phyloP scores from a whole-genome alignment of 2,888 invertebrate genomes.

The Harpalus rubripes region DNA sequence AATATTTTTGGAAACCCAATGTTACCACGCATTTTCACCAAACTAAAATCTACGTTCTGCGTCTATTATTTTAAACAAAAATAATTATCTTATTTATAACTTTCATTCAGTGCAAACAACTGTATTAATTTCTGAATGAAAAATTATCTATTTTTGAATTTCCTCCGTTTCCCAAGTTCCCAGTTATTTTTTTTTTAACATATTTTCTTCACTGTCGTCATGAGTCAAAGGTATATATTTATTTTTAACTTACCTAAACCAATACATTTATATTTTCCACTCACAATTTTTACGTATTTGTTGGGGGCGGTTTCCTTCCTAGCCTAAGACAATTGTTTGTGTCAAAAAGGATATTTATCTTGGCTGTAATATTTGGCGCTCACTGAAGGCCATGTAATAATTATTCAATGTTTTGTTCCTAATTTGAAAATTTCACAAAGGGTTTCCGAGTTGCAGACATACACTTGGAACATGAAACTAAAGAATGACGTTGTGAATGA shows the following conservation, averaged over 20 bases:
- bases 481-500: constrained; percentile 20
- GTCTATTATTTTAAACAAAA: too few relatives aligned
- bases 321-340: constrained; percentile 24
- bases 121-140: background rate
- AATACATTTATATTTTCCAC: too few relatives aligned
- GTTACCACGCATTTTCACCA: too few relatives aligned
- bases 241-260: background rate
- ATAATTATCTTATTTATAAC: too few relatives aligned
- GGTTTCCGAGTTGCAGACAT: background rate
- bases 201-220: background rate
- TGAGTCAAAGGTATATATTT: background rate
- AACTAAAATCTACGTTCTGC: too few relatives aligned
- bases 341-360: constrained; percentile 35
- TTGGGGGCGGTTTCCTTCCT: constrained; percentile 9
- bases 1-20: too few relatives aligned
- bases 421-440: constrained; percentile 25
- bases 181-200: background rate
- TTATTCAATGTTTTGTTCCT: constrained; percentile 49
- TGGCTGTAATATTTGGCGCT: constrained; percentile 38
- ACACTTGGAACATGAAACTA: background rate
- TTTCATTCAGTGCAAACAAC: background rate
- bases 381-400: constrained; percentile 45
- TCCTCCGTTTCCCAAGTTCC: background rate
- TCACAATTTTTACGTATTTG: background rate
- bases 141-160: background rate